A percentile compares a stretch with the other conserved stretches of the same genome.
phyloP scores from a whole-genome alignment of 2,113 vertebrate species.

The Aythya baeri region DNA sequence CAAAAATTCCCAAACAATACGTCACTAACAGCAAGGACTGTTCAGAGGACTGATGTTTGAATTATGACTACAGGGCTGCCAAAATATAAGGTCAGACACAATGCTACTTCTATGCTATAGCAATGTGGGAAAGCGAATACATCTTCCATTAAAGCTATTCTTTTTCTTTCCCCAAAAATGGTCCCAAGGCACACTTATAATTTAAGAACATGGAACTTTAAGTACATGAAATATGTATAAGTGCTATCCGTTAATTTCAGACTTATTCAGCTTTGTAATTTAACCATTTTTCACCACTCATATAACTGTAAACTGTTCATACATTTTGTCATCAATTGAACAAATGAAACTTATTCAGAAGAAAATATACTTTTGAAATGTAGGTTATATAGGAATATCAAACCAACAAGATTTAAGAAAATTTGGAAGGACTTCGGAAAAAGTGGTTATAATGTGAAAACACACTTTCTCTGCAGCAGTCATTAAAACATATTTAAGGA shows the following conservation, averaged over 20 bases:
- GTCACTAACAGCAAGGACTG: not conserved
- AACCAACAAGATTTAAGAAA: not conserved
- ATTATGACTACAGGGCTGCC: not conserved
- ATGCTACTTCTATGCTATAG: too few species aligned
- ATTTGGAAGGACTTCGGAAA: not conserved
- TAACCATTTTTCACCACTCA: not conserved
- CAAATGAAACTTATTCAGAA: not conserved
- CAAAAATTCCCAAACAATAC: not conserved
- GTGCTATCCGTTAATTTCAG: not conserved
- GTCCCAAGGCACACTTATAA: not conserved
- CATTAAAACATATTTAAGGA: not conserved
- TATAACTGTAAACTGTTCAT: not conserved
- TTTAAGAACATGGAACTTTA: not conserved
- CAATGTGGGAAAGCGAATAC: not conserved
- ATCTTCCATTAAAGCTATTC: not conserved
- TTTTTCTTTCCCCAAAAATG: not conserved
- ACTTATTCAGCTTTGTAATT: not conserved
- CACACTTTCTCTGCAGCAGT: not conserved
- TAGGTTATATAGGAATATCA: accelerated
- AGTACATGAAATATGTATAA: not conserved
- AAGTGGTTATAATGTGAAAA: not conserved
- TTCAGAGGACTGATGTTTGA: not conserved
- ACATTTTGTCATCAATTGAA: not conserved
- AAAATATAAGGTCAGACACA: not conserved
- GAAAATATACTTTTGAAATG: not conserved